Conservation (phyloP, 2,113 vertebrate species). For the Neolamprologus fasciatus region DNA sequence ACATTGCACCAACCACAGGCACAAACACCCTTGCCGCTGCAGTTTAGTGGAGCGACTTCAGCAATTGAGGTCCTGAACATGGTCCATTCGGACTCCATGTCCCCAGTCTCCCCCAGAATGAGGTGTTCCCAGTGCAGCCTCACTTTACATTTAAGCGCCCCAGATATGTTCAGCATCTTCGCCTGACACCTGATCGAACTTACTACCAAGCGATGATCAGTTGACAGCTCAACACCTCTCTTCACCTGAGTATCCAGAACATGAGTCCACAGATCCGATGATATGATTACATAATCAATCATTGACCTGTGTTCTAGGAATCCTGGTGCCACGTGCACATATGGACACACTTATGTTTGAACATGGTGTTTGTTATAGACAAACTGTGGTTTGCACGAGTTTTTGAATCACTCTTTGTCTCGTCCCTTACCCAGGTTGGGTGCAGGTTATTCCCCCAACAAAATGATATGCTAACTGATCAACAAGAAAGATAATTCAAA, state of each 20-base stretch:
- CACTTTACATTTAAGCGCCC: not conserved
- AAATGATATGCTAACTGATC: not conserved
- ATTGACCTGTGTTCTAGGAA: not conserved
- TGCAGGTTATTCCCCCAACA: not conserved
- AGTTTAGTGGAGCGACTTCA: not conserved
- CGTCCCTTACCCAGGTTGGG: not conserved
- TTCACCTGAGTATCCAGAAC: not conserved
- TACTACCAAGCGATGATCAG: not conserved
- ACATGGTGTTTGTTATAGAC: not conserved
- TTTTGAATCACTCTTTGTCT: not conserved
- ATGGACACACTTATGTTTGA: not conserved
- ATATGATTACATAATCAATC: not conserved
- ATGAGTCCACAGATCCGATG: not conserved
- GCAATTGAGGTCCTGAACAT: not conserved
- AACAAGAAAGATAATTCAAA: not conserved
- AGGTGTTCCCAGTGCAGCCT: not conserved
- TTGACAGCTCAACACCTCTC: not conserved
- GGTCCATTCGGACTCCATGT: not conserved
- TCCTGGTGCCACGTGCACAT: not conserved
- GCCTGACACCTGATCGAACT: not conserved
- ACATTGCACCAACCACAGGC: not conserved
- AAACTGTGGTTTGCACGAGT: not conserved
- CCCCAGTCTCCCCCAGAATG: not conserved
- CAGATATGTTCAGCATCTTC: not conserved
- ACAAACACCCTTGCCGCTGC: not conserved